Percentiles rank a stretch among this genome's conserved stretches.
phyloP scores from a whole-genome alignment of 1,140 invertebrate genomes.

The Conus ventricosus region DNA sequence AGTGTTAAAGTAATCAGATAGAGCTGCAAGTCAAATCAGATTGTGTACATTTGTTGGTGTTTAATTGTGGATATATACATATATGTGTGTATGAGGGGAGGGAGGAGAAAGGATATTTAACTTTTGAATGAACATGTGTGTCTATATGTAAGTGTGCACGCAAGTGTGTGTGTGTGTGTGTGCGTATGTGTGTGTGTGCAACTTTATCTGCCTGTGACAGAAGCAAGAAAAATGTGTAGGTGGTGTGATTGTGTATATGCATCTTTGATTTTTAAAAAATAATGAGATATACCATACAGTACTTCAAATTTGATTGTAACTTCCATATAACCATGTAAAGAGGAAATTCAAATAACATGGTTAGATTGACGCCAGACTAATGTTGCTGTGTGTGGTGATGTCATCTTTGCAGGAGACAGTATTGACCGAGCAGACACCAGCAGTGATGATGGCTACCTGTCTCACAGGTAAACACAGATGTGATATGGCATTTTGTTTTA shows the following conservation, averaged over 20 bases:
- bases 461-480: conserved; percentile 38
- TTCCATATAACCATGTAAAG: too few relatives aligned
- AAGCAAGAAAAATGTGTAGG: background rate
- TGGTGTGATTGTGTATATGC: background rate
- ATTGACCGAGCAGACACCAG: conserved; percentile 16
- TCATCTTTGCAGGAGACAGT: conserved; percentile 20
- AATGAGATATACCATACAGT: background rate
- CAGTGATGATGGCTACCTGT: conserved; percentile 37
- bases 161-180: background rate
- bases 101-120: too few relatives aligned
- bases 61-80: too few relatives aligned
- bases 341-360: background rate
- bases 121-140: background rate
- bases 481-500: background rate
- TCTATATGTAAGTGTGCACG: background rate
- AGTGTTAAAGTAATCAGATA: too few relatives aligned
- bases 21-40: too few relatives aligned
- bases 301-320: background rate
- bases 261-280: too few relatives aligned
- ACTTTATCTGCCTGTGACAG: too few relatives aligned
- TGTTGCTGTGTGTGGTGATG: background rate
- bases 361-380: background rate
- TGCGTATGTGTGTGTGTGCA: background rate
- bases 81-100: background rate
- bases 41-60: too few relatives aligned